Evolutionary conservation across 2,888 invertebrate species (phyloP).

Genomic region (Frankliniella fusca): DNA sequence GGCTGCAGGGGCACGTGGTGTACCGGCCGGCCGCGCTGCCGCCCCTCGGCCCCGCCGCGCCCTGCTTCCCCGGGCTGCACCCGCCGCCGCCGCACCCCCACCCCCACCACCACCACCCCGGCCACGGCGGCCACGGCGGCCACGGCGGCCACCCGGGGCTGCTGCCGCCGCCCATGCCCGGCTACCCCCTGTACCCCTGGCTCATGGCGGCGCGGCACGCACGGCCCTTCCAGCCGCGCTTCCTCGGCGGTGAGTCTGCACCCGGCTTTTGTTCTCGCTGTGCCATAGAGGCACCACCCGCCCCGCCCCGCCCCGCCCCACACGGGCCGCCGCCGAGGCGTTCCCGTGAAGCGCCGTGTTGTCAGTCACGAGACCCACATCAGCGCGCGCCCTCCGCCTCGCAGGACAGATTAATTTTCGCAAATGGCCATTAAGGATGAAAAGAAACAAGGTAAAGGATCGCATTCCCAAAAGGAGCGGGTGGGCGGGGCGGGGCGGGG

Average conservation of each 20-base stretch:
- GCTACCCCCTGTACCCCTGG: constrained; percentile 18
- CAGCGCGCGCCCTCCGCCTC: too few relatives aligned
- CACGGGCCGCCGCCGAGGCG: too few relatives aligned
- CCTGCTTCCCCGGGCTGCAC: constrained; percentile 15
- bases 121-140: background rate
- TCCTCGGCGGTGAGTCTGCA: background rate
- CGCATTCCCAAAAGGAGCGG: background rate
- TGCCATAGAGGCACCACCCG: background rate
- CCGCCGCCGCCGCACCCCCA: background rate
- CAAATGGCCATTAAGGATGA: background rate
- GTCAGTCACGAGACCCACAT: too few relatives aligned
- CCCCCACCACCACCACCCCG: background rate
- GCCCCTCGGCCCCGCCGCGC: background rate
- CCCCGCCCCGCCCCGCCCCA: too few relatives aligned
- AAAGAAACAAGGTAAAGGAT: background rate
- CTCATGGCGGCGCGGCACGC: constrained; percentile 14
- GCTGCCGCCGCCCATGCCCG: constrained; percentile 17
- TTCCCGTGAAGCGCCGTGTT: too few relatives aligned
- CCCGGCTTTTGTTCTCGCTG: background rate
- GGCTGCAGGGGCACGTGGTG: constrained; percentile 13
- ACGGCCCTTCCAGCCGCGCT: background rate
- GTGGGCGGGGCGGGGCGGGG: background rate
- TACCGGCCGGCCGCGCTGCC: constrained; percentile 22
- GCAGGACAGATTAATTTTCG: constrained; percentile 12
- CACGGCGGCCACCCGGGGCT: background rate